Base-by-base conservation (phyloP, 2,797 vertebrate genomes). In the Sebastes umbrosus region DNA sequence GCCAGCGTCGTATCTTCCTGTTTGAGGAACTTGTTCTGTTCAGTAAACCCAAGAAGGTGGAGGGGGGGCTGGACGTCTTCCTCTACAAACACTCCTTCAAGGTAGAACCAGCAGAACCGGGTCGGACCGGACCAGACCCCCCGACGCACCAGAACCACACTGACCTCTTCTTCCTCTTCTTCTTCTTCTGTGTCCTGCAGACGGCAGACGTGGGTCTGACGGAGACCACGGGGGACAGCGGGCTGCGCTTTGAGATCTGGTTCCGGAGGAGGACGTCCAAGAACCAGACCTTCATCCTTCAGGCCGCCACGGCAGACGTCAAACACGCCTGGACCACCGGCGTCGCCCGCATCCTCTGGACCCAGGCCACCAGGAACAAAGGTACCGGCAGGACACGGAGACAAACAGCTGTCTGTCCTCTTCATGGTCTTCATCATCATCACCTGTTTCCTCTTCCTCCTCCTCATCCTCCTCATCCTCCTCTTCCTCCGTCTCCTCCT, bases 81-180 rank as follows among this genome's bases (percentile, higher is more conserved):
- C 94, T 97, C 88, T 99, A 99, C 94, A 99, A 99, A 68, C 96
- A 97, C 34, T 99, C 98, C 64, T 99, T 98, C 89, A 99, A 99
- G 96, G 98, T 98, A 92, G 34, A 36, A 27, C 31, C 46, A 31
- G 27, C 29, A 32, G 8, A 11, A 9, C 59, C 29, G 4, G 10
- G 27, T 27, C 25, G 2, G 24, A 6, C 12, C 27, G 27, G 27
- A 5, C 4, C 27, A n/a, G n/a, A n/a, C n/a, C n/a, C 9, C 14
- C 24, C 14, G 5, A 6, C 31, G 31, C 31, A 31, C 4, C 31
- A 31, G 31, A 31, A 31, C 31, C 46, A 22, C 6, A 13, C 67
- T 59, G 11, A 25, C 13, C 25, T 16, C 6, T 24, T 27, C 5
- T 31, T 31, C 6, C 6, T 31, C 31, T 24, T 31, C 32, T 34